Conservation (phyloP, 2,113 vertebrate genomes). For the human (Homo sapiens) region GRCh38 chr13:30256001-30256500, state of each 20-base stretch:
- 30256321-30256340: background rate
- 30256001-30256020: slow-evolving; percentile 3
- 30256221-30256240: background rate
- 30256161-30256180: background rate
- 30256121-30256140: background rate
- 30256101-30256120: slow-evolving; percentile 49
- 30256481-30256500: background rate
- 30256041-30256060: background rate
- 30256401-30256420: background rate
- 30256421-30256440: background rate
- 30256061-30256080: background rate
- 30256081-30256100: background rate
- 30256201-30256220: slow-evolving; percentile 2
- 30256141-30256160: slow-evolving; percentile 2
- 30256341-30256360: background rate
- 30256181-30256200: background rate
- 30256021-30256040: slow-evolving; percentile 10
- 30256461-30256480: background rate
- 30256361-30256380: background rate
- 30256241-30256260: background rate
- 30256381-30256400: background rate
- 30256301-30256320: background rate
- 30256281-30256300: background rate
- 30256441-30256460: background rate
- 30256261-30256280: background rate